Base-by-base conservation (phyloP, 2,113 vertebrate species). In the Hiodon tergisus region DNA sequence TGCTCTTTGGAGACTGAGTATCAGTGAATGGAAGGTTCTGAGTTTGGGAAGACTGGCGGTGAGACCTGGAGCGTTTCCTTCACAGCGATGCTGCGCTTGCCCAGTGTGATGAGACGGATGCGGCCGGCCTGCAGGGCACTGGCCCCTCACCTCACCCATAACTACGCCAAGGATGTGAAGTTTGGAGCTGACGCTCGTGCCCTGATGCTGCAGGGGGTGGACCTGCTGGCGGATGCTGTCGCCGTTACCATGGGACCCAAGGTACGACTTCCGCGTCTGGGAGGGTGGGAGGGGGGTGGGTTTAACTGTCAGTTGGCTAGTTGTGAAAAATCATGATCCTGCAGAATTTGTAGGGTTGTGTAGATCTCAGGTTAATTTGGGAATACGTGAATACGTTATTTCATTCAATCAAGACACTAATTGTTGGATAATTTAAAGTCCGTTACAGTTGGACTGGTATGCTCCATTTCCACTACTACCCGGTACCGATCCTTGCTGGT, bases 181-280 rank as follows among this genome's bases (percentile, higher is more conserved):
- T 98, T 99, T 11, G 97, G 97, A n/a, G 93, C 94, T 0, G 97
- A 99, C 10, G 97, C 97, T 3, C 91, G 97, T 51, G 97, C 96
- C 10, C 93, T 99, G 48, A 98, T 99, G 97, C 92, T 98, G 52
- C 95, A 98, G 85, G 97, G 97, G 3, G 97, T 98, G 8, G 97
- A 99, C 81, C 94, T 99, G 67, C 85, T 99, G 82, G 94, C 97
- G 2, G 97, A 99, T 61, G 92, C 96, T 0, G 96, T 98, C 51
- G 97, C 96, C 0, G 95, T 99, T 78, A 98, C 97, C 9, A 98
- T 99, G 97, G 97, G 97, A 81, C 97, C 97, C 66, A 99, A 98
- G 96, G 96, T 99, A 92, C 67, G 50, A 69, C 2, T 9, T 6
- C 6, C 8, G 4, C 59, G 11, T 51, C 17, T 11, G 13, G 55